Evolutionary conservation across 1,140 invertebrate species (phyloP), one percentile per base, ranked within the genome.

Genomic region (Aphelinus atriplicis): DNA sequence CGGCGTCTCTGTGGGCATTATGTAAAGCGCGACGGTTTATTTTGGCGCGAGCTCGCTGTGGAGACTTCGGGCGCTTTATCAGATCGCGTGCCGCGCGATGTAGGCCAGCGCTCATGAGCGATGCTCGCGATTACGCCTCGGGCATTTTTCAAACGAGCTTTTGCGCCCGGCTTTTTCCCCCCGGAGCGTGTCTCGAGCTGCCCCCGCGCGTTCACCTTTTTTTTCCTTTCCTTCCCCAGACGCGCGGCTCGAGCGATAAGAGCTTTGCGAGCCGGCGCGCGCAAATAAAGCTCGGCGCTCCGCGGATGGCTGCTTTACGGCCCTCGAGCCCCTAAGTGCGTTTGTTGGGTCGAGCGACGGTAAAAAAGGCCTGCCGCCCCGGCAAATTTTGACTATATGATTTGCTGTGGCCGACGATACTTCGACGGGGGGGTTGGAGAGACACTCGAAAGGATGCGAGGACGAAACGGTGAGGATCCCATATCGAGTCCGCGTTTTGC

Each of bases 21-120:
- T 85, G 84, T 84, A 85, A 86, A 86, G 81, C 82, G 80, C 84
- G 83, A 83, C 80, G 81, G 83, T 86, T 86, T 85, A 86, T 86
- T 86, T 85, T 83, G 84, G 83, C 84, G 83, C 81, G 82, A 83
- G 4, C 26, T 26, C 26, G 26, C 26, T 26, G 26, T 26, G 26
- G 80, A 86, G 79, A 81, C 83, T 81, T 81, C 83, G 79, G 80
- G 75, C 71, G 71, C 78, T 76, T 83, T 86, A 86, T 86, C 85
- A 83, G 84, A 86, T 86, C 80, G 84, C 85, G 84, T 85, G 84
- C 79, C 80, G 48, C 71, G 66, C 80, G 81, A 85, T 85, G 84
- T 85, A 85, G 85, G 84, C 84, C 83, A 85, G 75, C 78, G 64
- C 77, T 26, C 26, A 26, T 26, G 26, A 26, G 72, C 77, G 63